Base-by-base conservation (phyloP, 2,797 vertebrate species). In the Tinamus major region DNA sequence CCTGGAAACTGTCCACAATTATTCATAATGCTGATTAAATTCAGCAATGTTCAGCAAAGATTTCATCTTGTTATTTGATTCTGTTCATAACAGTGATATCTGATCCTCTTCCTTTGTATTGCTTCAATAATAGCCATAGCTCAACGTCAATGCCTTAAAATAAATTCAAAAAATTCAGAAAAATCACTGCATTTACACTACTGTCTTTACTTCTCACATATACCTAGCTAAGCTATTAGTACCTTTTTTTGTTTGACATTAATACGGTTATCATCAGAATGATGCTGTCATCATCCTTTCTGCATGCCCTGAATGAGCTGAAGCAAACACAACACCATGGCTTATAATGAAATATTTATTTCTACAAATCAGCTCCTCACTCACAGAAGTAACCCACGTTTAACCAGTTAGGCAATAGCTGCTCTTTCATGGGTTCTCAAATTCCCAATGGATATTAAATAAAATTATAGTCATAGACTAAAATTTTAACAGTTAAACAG, bases 11-110 rank as follows among this genome's bases (percentile, higher is more conserved):
- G 62, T 77, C 78, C 85, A 48, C 70, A 46, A 69, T 82, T 37
- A 44, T 74, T 87, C 68, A 71, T 8, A 87, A 85, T 35, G 92
- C 53, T 95, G 76, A 74, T 88, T 74, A 94, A 93, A 94, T 86
- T 93, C 70, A 97, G 85, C 81, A 90, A 72, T 29, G 63, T 64
- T 95, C 72, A 49, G 48, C 48, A 67, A 80, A 82, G 58, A 79
- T 74, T 90, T 91, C 33, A 84, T 15, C 85, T 68, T 63, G 9
- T 24, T 49, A 27, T 59, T 59, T 86, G 62, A 77, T 35, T 69
- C 75, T 62, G 55, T 69, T 92, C 62, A 49, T 59, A 49, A 13
- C 71, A 39, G 68, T 44, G 55, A 85, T 51, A 71, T 21, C 69
- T 75, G 70, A 55, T 35, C 23, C 39, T 55, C 67, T 69, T 18